These are phyloP conservation scores for Eurystomus glaucurus DNA, from an alignment of 2,797 vertebrate species.

Conservation along the genomic window DNA sequence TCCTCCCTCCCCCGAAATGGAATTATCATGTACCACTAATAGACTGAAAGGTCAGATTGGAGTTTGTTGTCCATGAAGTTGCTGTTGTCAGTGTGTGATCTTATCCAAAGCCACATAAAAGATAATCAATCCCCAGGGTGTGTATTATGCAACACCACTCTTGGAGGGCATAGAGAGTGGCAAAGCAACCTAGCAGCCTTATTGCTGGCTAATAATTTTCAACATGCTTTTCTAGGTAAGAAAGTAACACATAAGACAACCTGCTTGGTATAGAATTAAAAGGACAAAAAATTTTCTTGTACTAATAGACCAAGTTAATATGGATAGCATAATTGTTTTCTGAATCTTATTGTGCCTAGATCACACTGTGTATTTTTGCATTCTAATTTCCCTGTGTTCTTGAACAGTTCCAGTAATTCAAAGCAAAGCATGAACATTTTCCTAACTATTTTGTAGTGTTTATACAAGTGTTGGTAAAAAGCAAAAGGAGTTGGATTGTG, in stretches of 20 bases:
- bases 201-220: background rate
- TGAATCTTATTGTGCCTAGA: background rate
- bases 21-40: background rate
- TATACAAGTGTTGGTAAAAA: background rate
- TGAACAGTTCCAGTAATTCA: background rate
- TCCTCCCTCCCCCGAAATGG: too few relatives aligned
- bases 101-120: background rate
- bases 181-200: background rate
- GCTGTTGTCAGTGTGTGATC: background rate
- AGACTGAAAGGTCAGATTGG: background rate
- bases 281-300: background rate
- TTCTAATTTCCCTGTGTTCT: background rate
- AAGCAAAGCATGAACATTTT: background rate
- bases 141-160: background rate
- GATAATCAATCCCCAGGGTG: background rate
- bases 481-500: background rate
- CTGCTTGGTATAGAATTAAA: background rate
- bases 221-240: background rate
- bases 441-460: background rate
- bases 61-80: background rate
- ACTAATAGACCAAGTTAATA: background rate
- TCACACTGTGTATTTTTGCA: accelerated
- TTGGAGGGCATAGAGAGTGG: background rate
- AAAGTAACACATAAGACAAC: background rate
- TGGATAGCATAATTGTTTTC: background rate